Evolutionary conservation across 1,140 invertebrate species (phyloP), one percentile per base, ranked within the genome.

Genomic region (Drosophila albomicans): DNA sequence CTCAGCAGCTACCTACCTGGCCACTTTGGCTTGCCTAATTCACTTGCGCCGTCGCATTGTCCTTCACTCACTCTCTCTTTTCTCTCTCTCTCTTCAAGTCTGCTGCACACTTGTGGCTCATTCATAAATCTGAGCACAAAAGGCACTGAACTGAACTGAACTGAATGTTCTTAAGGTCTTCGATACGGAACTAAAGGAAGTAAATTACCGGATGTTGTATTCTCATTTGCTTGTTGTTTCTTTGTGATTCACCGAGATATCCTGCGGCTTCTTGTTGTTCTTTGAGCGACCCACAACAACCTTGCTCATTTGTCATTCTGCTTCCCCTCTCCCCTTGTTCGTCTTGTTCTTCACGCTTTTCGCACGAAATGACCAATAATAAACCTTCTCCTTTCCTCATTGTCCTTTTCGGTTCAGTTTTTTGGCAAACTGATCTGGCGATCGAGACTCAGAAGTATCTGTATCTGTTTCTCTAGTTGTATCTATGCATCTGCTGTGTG

Each of bases 181-280:
- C 71, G 78, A 69, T 85, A 79, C 84, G 88, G 87, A 84, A 91
- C 78, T 88, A 91, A 91, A 90, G 90, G 90, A 91, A 91, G 89
- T 87, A 91, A 91, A 91, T 91, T 91, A 91, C 90, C 90, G 90
- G 90, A 91, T 91, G 90, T 91, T 89, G 85, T 91, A 81, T 91
- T 89, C 89, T 91, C 81, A 91, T 91, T 89, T 80, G 69, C 80
- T 82, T 80, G 79, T 88, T 80, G 72, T 87, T 38, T 82, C 79
- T 91, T 90, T 91, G 80, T 88, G 84, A 89, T 84, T 88, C 75
- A 85, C 59, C 67, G 67, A 80, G 73, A 87, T 91, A 73, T 91
- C 79, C 82, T 91, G 87, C 81, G 85, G 84, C 85, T 78, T 4
- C 41, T 43, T 43, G 5, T 43, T 41, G 38, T 77, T 70, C 59